Base-by-base conservation (phyloP, 2,797 vertebrate genomes). In the Danio jaintianensis region DNA sequence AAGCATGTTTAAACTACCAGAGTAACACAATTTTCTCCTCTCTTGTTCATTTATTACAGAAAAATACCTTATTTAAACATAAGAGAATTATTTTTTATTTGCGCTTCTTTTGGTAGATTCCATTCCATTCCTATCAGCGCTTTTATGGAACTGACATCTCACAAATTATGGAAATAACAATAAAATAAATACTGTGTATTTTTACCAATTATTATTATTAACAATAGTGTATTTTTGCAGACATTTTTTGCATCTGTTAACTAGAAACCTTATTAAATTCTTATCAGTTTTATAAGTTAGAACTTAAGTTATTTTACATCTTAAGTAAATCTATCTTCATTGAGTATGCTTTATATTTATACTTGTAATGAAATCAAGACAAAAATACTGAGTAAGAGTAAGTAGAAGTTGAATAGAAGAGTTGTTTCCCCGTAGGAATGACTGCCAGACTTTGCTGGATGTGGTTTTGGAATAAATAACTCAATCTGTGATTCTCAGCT, bases 361-460 rank as follows among this genome's bases (percentile, higher is more conserved):
- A 8, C 6, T 68, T 29, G 1, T 29, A 29, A 29, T 22, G 47
- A 68, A 64, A 38, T 36, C 45, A 8, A 47, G 43, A 50, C 8
- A 29, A 40, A 36, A 69, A 18, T 53, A 69, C 29, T 18, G 9
- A 18, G 10, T 40, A 53, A n/a, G 67, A 53, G 56, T 53, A 7
- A 12, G 2, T 7, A 43, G 4, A 58, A 38, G 10, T 16, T 11
- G 7, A 38, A 67, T 56, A 76, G 66, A 53, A 18, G 38, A 58
- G 42, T 56, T 55, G 63, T 47, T 77, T 77, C 10, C 56, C 9
- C 20, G 3, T 56, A 6, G 5, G 15, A 50, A 20, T 2, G 50
- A n/a, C 15, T 18, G 48, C 9, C 74, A 76, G 18, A 56, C 29
- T 56, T 76, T 76, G 48, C 75, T 67, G 40, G 50, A 56, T 45